phyloP scores from a whole-genome alignment of 2,888 invertebrate species.

The Phyllotreta cruciferae region DNA sequence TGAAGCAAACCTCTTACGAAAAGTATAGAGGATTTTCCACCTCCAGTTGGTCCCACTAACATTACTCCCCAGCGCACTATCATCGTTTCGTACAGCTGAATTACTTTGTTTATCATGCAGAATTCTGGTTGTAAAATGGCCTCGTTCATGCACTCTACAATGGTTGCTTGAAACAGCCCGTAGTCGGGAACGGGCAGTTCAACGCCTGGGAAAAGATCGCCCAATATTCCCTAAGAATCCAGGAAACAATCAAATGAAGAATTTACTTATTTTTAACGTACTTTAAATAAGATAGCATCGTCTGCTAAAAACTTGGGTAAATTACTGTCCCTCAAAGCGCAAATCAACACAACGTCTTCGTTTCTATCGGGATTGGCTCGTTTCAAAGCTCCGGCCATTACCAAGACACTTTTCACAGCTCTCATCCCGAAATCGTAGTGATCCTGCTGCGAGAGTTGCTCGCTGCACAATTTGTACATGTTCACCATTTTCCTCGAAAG shows the following conservation, averaged over 20 bases:
- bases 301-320: slow-evolving; percentile 88
- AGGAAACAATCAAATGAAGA: slow-evolving; percentile 3
- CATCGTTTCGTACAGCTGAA: slow-evolving; percentile 91
- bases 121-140: slow-evolving; percentile 71
- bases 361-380: slow-evolving; percentile 82
- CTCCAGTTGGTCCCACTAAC: slow-evolving; percentile 89
- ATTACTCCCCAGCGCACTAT: slow-evolving; percentile 91
- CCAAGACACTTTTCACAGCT: slow-evolving; percentile 90
- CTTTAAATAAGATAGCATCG: slow-evolving; percentile 81
- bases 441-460: slow-evolving; percentile 89
- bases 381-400: slow-evolving; percentile 91
- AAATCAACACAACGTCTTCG: slow-evolving; percentile 84
- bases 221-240: slow-evolving; percentile 73
- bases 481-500: slow-evolving; percentile 92
- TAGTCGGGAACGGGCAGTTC: slow-evolving; percentile 81
- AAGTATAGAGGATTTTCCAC: slow-evolving; percentile 82
- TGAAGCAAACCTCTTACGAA: slow-evolving; percentile 61
- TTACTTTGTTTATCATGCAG: slow-evolving; percentile 75
- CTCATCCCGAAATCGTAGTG: slow-evolving; percentile 95
- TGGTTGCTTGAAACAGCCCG: slow-evolving; percentile 74
- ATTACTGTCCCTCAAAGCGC: slow-evolving; percentile 88
- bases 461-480: slow-evolving; percentile 91
- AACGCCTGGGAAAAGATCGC: slow-evolving; percentile 89
- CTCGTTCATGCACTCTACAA: slow-evolving; percentile 63
- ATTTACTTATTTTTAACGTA: slow-evolving; percentile 42